Conservation (phyloP, 2,113 vertebrate genomes). For the Cyanistes caeruleus region DNA sequence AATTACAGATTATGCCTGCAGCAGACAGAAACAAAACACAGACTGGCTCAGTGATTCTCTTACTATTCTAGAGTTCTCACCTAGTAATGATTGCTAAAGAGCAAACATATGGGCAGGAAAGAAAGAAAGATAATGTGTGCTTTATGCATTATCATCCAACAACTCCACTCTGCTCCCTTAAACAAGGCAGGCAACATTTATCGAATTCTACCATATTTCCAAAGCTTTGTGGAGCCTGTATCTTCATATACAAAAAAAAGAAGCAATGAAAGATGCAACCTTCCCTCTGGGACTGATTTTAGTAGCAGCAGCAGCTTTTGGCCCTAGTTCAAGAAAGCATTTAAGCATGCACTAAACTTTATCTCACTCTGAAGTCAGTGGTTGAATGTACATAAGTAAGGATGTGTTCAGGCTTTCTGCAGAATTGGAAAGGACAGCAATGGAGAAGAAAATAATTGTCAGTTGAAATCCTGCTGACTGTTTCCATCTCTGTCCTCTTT, state of each 20-base stretch:
- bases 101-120: accelerated
- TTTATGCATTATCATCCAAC: background rate
- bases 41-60: background rate
- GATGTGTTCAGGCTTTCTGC: background rate
- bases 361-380: background rate
- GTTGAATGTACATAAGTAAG: background rate
- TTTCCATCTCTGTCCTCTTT: background rate
- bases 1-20: background rate
- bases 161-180: background rate
- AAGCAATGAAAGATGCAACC: background rate
- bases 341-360: conserved; percentile 8
- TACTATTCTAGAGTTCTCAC: background rate
- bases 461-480: background rate
- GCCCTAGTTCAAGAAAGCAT: background rate
- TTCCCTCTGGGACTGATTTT: background rate
- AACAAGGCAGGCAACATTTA: background rate
- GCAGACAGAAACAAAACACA: background rate
- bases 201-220: background rate
- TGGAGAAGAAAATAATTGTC: background rate
- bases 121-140: background rate
- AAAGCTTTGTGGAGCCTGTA: background rate
- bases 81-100: background rate
- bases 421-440: conserved; percentile 7
- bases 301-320: conserved; percentile 2
- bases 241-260: background rate